A percentile compares a stretch with the other conserved stretches of the same genome.
Evolutionary conservation across 2,797 vertebrate species (phyloP).

Genomic region (Cottoperca gobio): DNA sequence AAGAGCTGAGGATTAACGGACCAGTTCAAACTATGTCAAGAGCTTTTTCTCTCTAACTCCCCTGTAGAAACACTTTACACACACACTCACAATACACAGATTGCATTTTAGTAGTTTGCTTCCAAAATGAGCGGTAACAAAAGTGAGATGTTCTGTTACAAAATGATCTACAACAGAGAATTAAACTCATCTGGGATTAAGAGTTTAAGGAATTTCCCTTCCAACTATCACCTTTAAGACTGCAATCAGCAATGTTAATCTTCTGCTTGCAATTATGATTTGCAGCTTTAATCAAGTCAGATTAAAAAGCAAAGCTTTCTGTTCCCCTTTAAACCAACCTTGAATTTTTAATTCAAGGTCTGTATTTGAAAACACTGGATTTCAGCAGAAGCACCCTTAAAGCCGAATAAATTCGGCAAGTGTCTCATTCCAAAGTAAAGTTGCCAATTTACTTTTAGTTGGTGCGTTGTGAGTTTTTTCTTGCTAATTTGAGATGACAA

Average conservation of each 20-base stretch:
- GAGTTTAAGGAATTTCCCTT: conserved; percentile 40
- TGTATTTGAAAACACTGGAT: conserved; percentile 12
- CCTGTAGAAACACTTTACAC: conserved; percentile 24
- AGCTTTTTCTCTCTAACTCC: conserved; percentile 55
- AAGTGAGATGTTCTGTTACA: conserved; percentile 11
- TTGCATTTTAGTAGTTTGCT: conserved; percentile 22
- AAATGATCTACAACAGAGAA: conserved; percentile 37
- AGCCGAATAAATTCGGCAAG: conserved; percentile 7
- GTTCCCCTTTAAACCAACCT: conserved; percentile 3
- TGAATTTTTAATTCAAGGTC: conserved; percentile 16
- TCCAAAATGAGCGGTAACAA: conserved; percentile 21
- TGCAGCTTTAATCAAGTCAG: conserved; percentile 17
- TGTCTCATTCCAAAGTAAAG: conserved; percentile 3
- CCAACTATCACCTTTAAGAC: conserved; percentile 32
- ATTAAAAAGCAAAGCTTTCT: conserved; percentile 26
- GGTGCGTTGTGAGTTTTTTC: conserved; percentile 6
- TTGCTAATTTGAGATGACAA: conserved; percentile 32
- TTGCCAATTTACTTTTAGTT: background rate
- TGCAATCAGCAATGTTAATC: background rate
- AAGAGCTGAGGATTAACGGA: conserved; percentile 80
- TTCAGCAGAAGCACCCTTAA: background rate
- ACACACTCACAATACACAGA: conserved; percentile 10
- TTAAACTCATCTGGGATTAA: conserved; percentile 37
- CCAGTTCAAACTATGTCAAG: conserved; percentile 77
- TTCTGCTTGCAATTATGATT: conserved; percentile 40